Percentiles rank a stretch among this genome's conserved stretches.
These are phyloP conservation scores for Linnaemya tessellans DNA, from an alignment of 2,888 invertebrate species.

Conservation along the genomic window DNA sequence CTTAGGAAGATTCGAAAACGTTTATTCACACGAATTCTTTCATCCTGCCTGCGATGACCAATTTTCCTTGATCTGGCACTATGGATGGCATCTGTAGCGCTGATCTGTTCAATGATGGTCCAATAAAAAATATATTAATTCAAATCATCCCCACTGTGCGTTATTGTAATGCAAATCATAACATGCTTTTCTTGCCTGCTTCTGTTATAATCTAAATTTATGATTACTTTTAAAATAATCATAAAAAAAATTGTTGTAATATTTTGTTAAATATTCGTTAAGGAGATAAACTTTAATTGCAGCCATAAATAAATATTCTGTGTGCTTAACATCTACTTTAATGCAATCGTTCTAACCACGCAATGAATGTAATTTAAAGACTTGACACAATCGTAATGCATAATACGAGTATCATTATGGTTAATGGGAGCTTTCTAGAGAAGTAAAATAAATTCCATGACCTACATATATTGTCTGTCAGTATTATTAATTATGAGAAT, in stretches of 20 bases:
- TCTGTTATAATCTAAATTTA: constrained; percentile 2
- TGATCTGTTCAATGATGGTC: too few relatives aligned
- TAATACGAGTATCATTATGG: neutral
- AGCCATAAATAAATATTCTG: constrained; percentile 36
- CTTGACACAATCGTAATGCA: constrained; percentile 32
- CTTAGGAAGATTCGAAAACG: too few relatives aligned
- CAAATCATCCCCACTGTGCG: neutral
- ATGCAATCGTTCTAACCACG: neutral
- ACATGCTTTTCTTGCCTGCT: constrained; percentile 27
- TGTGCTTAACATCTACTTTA: neutral
- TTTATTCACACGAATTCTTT: too few relatives aligned
- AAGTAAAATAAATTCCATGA: neutral
- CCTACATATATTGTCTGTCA: neutral
- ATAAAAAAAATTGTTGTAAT: constrained; percentile 26
- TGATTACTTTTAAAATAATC: constrained; percentile 12
- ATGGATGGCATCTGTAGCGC: too few relatives aligned
- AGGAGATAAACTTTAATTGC: constrained; percentile 54
- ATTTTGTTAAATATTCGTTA: constrained; percentile 46
- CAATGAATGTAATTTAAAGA: constrained; percentile 28
- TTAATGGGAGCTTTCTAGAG: neutral
- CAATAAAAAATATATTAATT: too few relatives aligned
- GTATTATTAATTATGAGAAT: neutral
- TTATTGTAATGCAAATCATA: too few relatives aligned
- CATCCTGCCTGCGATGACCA: too few relatives aligned
- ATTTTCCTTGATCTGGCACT: too few relatives aligned